These are phyloP conservation scores for Metopolophium dirhodum DNA, from an alignment of 1,140 invertebrate genomes.

Conservation along the genomic window DNA sequence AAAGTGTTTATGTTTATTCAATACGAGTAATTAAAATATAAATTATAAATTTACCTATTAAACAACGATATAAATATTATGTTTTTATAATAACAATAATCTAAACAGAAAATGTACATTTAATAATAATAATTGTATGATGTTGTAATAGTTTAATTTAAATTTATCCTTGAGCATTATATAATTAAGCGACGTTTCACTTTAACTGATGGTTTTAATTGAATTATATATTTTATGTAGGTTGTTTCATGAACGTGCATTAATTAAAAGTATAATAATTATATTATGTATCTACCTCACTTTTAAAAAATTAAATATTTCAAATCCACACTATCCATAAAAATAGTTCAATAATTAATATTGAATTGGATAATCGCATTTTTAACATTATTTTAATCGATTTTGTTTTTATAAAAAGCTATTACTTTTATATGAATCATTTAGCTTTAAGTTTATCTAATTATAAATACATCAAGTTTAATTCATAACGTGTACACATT, in stretches of 20 bases:
- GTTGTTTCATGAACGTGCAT: background rate
- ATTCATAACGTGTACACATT: background rate
- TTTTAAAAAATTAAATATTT: background rate
- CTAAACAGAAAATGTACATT: background rate
- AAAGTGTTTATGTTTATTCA: background rate
- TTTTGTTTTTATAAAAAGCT: background rate
- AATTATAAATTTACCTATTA: background rate
- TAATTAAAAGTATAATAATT: background rate
- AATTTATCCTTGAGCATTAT: background rate
- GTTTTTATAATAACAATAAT: constrained; percentile 1
- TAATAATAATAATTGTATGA: background rate
- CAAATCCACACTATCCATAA: background rate
- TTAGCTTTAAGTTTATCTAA: background rate
- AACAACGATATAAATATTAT: background rate
- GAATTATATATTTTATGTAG: background rate
- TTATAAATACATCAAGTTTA: background rate
- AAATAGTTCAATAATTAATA: background rate
- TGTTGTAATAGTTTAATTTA: background rate
- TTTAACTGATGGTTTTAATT: background rate
- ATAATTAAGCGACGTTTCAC: constrained; percentile 4
- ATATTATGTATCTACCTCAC: background rate
- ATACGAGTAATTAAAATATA: background rate
- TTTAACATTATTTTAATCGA: background rate
- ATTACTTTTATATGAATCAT: background rate
- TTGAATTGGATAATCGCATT: background rate